Evolutionary conservation across 1,140 invertebrate genomes (phyloP).

Genomic region (Meloidogyne hapla): DNA sequence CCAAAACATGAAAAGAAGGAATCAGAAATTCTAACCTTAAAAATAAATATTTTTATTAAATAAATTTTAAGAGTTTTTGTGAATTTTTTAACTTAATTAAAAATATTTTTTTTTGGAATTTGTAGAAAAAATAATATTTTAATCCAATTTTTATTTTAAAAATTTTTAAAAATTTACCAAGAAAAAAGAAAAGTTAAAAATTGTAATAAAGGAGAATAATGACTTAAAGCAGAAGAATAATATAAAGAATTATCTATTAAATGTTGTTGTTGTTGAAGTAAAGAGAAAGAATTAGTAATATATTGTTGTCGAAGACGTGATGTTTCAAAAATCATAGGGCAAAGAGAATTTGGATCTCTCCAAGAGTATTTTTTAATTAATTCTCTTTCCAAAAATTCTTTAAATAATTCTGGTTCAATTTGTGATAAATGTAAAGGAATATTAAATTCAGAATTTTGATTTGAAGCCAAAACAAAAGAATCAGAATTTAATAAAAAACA

Average conservation of each 20-base stretch:
- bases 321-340: constrained; percentile 21
- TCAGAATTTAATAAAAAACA: constrained; percentile 17
- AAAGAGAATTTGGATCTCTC: constrained; percentile 10
- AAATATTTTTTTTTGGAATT: no score
- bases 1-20: constrained; percentile 2
- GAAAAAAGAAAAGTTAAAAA: not conserved
- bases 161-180: not conserved
- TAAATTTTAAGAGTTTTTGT: not conserved
- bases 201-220: not conserved
- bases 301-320: constrained; percentile 13
- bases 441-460: not conserved
- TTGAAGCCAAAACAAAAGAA: constrained; percentile 27
- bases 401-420: constrained; percentile 33
- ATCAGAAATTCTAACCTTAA: not conserved
- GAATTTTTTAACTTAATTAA: not conserved
- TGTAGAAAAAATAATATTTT: no score
- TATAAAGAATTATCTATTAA: not conserved
- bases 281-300: not conserved
- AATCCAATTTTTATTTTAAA: no score
- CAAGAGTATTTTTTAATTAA: constrained; percentile 23
- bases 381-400: constrained; percentile 21
- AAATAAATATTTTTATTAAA: not conserved
- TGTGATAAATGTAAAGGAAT: constrained; percentile 26
- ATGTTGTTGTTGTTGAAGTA: not conserved
- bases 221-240: not conserved